Conservation (phyloP, 2,113 vertebrate genomes). For the Gyps fulvus region DNA sequence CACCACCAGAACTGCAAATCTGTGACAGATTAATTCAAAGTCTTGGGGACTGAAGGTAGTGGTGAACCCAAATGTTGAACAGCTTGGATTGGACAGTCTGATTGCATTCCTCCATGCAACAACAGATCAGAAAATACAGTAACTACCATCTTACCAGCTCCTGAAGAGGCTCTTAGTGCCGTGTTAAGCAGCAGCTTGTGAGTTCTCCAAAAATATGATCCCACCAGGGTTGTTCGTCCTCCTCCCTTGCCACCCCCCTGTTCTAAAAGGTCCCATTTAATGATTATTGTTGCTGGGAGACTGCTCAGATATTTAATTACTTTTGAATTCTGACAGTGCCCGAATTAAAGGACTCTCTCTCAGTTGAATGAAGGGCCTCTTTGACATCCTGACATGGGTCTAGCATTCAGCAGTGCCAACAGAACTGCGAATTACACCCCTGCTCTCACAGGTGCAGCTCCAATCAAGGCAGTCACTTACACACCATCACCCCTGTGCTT, state of each 20-base stretch:
- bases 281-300: not conserved
- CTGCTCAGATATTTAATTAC: not conserved
- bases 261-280: not conserved
- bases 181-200: not conserved
- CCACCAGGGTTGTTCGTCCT: not conserved
- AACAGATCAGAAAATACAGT: not conserved
- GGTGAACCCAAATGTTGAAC: not conserved
- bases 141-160: not conserved
- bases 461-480: not conserved
- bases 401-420: not conserved
- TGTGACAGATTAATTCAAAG: not conserved
- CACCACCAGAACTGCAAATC: accelerated
- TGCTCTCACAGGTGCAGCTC: not conserved
- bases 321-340: not conserved
- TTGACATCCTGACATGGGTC: not conserved
- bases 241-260: accelerated
- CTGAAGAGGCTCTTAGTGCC: not conserved
- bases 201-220: not conserved
- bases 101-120: not conserved
- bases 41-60: accelerated
- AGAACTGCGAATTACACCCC: not conserved
- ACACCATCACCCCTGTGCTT: not conserved
- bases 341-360: not conserved
- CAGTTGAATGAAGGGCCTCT: not conserved
- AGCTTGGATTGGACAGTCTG: not conserved